Evolutionary conservation across 2,113 vertebrate genomes (phyloP).

Genomic region (Gavialis gangeticus): DNA sequence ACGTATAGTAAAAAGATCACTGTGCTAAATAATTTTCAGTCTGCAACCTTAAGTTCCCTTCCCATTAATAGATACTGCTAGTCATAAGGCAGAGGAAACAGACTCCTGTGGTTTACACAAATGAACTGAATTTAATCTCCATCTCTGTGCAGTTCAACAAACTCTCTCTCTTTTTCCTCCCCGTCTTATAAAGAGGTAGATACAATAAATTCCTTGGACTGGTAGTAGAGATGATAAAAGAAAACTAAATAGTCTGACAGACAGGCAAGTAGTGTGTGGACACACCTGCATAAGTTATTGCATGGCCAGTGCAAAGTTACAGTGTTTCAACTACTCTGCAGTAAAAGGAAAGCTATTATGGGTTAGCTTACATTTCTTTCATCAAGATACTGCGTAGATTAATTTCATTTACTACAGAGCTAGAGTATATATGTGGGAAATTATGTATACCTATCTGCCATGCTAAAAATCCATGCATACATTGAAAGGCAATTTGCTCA

Average conservation of each 20-base stretch:
- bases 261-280: not conserved
- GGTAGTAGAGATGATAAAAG: not conserved
- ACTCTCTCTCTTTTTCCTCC: not conserved
- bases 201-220: not conserved
- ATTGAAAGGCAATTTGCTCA: too few species aligned
- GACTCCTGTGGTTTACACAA: rapidly evolving
- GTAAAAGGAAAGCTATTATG: too few species aligned
- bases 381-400: too few species aligned
- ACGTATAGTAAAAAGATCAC: not conserved
- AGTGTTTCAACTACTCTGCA: too few species aligned
- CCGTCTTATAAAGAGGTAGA: rapidly evolving
- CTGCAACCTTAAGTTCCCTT: rapidly evolving
- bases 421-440: too few species aligned
- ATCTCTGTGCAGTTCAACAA: not conserved
- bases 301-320: too few species aligned
- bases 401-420: too few species aligned
- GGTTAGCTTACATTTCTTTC: too few species aligned
- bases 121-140: not conserved
- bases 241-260: rapidly evolving
- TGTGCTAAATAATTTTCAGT: not conserved
- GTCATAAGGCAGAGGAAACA: not conserved
- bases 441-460: too few species aligned
- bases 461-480: too few species aligned
- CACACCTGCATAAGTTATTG: too few species aligned
- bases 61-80: not conserved